These are phyloP conservation scores for Boloria euphrosyne DNA, from an alignment of 2,888 invertebrate genomes.

Conservation along the genomic window DNA sequence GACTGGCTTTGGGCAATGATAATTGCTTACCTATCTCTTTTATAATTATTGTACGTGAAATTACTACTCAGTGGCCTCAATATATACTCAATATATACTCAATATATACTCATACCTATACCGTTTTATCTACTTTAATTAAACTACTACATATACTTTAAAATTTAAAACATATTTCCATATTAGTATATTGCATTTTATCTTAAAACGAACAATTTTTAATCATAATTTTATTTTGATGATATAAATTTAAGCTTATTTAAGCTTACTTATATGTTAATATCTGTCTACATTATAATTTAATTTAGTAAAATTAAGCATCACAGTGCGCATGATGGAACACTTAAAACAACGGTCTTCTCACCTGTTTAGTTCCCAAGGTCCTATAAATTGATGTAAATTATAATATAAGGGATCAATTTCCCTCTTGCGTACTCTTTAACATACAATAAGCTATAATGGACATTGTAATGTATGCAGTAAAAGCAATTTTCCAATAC, in stretches of 20 bases:
- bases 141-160: too few species aligned
- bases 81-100: background rate
- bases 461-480: constrained; percentile 51
- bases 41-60: constrained; percentile 29
- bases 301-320: constrained; percentile 4
- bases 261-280: background rate
- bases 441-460: constrained; percentile 59
- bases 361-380: constrained; percentile 29
- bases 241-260: background rate
- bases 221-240: too few species aligned
- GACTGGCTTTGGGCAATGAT: constrained; percentile 43
- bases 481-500: constrained; percentile 67
- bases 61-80: background rate
- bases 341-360: constrained; percentile 22
- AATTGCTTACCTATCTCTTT: constrained; percentile 42
- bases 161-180: too few species aligned
- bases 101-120: background rate
- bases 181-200: too few species aligned
- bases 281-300: constrained; percentile 1
- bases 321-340: constrained; percentile 10
- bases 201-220: too few species aligned
- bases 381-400: constrained; percentile 55
- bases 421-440: constrained; percentile 49
- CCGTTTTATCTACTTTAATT: too few species aligned
- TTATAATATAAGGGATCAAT: constrained; percentile 60